These are phyloP conservation scores for Euura saliciscinereae DNA, from an alignment of 1,140 invertebrate genomes.

Conservation along the genomic window DNA sequence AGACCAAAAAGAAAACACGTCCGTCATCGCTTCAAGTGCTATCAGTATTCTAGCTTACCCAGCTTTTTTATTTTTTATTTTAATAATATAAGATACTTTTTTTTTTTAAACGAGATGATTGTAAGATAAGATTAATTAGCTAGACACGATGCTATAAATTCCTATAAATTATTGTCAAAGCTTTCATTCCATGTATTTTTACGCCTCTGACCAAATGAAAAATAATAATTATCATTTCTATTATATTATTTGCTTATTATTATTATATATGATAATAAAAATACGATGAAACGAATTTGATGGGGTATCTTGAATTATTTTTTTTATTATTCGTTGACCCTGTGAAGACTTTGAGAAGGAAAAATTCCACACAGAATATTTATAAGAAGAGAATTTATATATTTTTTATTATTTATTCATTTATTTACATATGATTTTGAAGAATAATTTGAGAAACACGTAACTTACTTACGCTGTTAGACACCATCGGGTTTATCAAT, in stretches of 20 bases:
- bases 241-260: neutral
- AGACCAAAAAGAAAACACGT: neutral
- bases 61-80: neutral
- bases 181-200: neutral
- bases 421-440: neutral
- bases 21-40: neutral
- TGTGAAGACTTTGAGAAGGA: neutral
- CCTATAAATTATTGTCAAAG: neutral
- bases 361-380: neutral
- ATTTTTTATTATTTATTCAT: neutral
- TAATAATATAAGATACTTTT: neutral
- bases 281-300: neutral
- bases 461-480: neutral
- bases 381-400: neutral
- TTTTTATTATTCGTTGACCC: neutral
- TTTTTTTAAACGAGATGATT: neutral
- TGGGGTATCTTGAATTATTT: neutral
- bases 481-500: neutral
- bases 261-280: neutral
- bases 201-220: neutral
- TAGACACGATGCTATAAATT: neutral
- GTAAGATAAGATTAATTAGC: neutral
- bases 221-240: neutral
- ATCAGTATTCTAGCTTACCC: neutral
- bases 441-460: neutral